Evolutionary conservation across 2,797 vertebrate genomes (phyloP).

Genomic region (Chiloscyllium punctatum): DNA sequence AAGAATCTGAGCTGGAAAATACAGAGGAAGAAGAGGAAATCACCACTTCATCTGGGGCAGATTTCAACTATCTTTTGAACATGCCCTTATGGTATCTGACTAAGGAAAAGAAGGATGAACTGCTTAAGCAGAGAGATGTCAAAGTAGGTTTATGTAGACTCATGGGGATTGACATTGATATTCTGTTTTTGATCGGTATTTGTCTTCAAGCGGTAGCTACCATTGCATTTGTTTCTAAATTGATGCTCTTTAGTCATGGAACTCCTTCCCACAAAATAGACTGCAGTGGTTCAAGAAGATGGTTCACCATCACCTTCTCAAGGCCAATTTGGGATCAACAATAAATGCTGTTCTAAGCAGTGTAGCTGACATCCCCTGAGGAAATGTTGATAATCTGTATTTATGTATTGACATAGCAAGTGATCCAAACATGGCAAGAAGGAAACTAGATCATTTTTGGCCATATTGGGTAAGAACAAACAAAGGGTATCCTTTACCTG

Average conservation of each 20-base stretch:
- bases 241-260: not conserved
- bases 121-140: slow-evolving; percentile 79
- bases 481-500: not conserved
- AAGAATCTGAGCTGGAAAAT: slow-evolving; percentile 46
- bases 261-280: too few relatives aligned
- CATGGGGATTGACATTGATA: not conserved
- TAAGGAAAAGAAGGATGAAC: slow-evolving; percentile 95
- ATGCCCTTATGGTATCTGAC: slow-evolving; percentile 98
- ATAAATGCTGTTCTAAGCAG: too few relatives aligned
- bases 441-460: not conserved
- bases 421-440: not conserved
- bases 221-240: slow-evolving; percentile 2
- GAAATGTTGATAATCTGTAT: not conserved
- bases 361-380: too few relatives aligned
- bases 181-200: not conserved
- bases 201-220: not conserved
- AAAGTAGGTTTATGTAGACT: slow-evolving; percentile 63
- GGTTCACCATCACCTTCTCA: too few relatives aligned
- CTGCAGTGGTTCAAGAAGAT: too few relatives aligned
- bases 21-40: slow-evolving; percentile 49
- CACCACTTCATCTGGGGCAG: slow-evolving; percentile 61
- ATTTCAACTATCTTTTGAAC: slow-evolving; percentile 91
- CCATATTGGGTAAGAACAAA: not conserved
- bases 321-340: too few relatives aligned
- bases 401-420: not conserved